Evolutionary conservation across 2,113 vertebrate genomes (phyloP).

Genomic region (Nesoenas mayeri): DNA sequence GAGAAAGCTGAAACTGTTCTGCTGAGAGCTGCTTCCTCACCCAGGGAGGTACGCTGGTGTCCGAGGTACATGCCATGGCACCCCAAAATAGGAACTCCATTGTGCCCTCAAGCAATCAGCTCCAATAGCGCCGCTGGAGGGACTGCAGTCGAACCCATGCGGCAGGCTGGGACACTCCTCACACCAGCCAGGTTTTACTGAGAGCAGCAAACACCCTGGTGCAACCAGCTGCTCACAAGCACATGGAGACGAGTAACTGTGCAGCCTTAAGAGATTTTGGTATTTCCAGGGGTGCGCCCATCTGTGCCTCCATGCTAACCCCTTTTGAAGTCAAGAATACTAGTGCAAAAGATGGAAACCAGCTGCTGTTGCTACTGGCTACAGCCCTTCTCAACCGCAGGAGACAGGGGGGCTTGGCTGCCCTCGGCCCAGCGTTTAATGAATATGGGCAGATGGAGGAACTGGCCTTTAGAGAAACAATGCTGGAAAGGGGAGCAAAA

Average conservation of each 20-base stretch:
- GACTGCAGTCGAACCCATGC: fast-evolving
- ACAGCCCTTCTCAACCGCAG: background rate
- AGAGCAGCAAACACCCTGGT: background rate
- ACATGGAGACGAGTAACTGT: background rate
- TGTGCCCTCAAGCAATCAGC: background rate
- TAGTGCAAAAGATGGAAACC: background rate
- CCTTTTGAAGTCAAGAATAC: background rate
- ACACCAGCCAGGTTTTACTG: background rate
- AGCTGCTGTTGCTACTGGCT: background rate
- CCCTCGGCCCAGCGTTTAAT: background rate
- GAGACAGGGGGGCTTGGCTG: background rate
- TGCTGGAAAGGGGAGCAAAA: slow-evolving; percentile 18
- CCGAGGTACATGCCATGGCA: background rate
- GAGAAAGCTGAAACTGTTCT: background rate
- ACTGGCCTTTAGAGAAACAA: slow-evolving; percentile 41
- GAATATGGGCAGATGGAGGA: background rate
- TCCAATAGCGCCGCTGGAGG: background rate
- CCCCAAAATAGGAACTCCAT: background rate
- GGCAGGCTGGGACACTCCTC: background rate
- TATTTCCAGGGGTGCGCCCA: background rate
- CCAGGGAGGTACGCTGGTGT: fast-evolving
- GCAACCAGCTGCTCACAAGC: background rate
- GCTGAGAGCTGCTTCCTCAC: background rate
- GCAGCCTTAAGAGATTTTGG: background rate
- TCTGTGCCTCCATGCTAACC: fast-evolving